Evolutionary conservation across 2,113 vertebrate species (phyloP), one percentile per base, ranked within the genome.

Genomic region (Myocastor coypus): DNA sequence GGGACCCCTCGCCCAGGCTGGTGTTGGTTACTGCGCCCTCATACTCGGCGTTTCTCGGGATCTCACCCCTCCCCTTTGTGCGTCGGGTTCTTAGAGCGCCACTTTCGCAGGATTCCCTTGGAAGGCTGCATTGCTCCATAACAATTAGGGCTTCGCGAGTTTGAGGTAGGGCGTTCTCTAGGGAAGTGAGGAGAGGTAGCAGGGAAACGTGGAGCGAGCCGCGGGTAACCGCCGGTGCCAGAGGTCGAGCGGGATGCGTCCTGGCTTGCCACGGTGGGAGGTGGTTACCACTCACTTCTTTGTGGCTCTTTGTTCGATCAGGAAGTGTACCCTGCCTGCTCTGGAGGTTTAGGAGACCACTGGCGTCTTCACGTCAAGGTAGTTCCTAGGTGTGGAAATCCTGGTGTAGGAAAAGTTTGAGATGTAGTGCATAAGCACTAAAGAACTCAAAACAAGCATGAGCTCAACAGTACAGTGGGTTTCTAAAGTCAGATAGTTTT

Each of bases 281-380:
- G 95, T 95, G 97, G 98, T 97, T 98, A 87, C 98, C 98, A 98
- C 98, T 98, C 98, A 97, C 97, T 97, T 97, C 98, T 98, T 98
- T 98, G 98, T 98, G 97, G 95, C 94, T 97, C 98, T 98, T 98
- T 98, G 98, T 98, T 98, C 96, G 59, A 94, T 94, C 91, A 69
- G 97, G 97, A 98, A 77, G 28, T 73, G 95, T n/a, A 96, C 97
- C 96, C 92, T 82, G 87, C 73, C 92, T 83, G 87, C 77, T 96
- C 92, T 87, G 97, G 97, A 93, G 97, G 85, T 84, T 96, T 98
- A 19, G 66, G 80, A 66, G 46, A 89, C 46, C 83, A 0, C 91
- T 85, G 83, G 93, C 96, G 83, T 73, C 91, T 94, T 83, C 84
- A 90, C 22, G 89, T 5, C 14, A 69, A 87, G 12, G 82, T 59